A percentile compares a stretch with the other conserved stretches of the same genome.
phyloP scores from a whole-genome alignment of 2,888 invertebrate genomes.

The Cerceris ruficornis region DNA sequence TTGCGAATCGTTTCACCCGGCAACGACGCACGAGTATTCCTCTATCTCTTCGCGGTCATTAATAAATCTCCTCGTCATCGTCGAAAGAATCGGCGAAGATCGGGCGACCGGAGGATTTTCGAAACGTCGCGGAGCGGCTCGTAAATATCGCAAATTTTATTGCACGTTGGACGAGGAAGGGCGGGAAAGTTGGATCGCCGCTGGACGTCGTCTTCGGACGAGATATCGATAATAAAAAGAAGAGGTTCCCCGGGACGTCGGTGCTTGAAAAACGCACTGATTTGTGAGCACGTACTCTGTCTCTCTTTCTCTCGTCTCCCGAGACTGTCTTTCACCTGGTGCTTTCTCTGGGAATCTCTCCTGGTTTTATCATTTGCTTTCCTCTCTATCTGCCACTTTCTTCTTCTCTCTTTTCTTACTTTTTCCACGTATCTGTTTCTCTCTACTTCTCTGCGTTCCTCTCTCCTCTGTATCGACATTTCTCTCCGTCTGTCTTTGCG shows the following conservation, averaged over 20 bases:
- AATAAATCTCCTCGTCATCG: slow-evolving; percentile 13
- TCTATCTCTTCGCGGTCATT: background rate
- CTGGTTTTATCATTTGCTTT: too few relatives aligned
- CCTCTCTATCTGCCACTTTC: too few relatives aligned
- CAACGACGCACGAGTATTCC: background rate
- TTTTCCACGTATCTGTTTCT: too few relatives aligned
- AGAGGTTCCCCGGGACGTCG: background rate
- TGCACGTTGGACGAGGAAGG: slow-evolving; percentile 6
- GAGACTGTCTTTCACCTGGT: too few relatives aligned
- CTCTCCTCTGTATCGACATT: too few relatives aligned
- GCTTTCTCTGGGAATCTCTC: too few relatives aligned
- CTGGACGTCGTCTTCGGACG: slow-evolving; percentile 6
- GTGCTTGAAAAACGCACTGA: background rate
- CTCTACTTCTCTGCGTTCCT: too few relatives aligned
- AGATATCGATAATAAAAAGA: slow-evolving; percentile 61
- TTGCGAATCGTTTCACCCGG: too few relatives aligned
- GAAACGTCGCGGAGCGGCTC: slow-evolving; percentile 32
- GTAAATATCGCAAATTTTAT: slow-evolving; percentile 52
- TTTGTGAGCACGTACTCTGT: too few relatives aligned
- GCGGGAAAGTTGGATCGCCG: background rate
- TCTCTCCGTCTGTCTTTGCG: too few relatives aligned
- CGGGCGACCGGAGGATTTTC: slow-evolving; percentile 28
- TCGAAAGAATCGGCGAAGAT: slow-evolving; percentile 3
- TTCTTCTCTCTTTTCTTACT: too few relatives aligned
- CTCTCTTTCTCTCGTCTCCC: too few relatives aligned